These are phyloP conservation scores for Biston stratarius DNA, from an alignment of 2,888 invertebrate genomes.

Conservation along the genomic window DNA sequence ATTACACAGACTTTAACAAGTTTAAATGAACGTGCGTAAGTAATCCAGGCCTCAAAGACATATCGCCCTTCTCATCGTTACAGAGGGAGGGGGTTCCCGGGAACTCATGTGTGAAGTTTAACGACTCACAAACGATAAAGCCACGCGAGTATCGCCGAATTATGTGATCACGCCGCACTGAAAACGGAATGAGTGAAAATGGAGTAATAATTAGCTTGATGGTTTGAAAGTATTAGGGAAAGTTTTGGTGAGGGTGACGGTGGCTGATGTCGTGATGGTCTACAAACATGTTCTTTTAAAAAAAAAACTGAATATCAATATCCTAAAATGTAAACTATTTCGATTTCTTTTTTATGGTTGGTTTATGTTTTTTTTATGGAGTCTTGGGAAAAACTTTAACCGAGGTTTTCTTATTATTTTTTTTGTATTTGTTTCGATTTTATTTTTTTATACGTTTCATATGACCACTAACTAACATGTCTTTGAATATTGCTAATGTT, in stretches of 20 bases:
- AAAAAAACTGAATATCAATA: too few species aligned
- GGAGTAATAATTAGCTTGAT: conserved; percentile 40
- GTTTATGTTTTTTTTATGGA: too few species aligned
- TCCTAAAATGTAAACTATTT: too few species aligned
- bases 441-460: too few species aligned
- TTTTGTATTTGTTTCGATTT: too few species aligned
- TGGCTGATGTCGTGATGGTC: not conserved
- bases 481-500: too few species aligned
- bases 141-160: conserved; percentile 44
- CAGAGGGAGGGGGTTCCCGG: conserved; percentile 27
- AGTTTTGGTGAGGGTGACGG: not conserved
- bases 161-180: conserved; percentile 43
- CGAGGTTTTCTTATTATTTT: too few species aligned
- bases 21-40: conserved; percentile 25
- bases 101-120: conserved; percentile 49
- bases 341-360: too few species aligned
- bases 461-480: too few species aligned
- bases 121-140: conserved; percentile 46
- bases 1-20: conserved; percentile 16
- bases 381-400: too few species aligned
- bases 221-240: conserved; percentile 28
- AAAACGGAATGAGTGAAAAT: conserved; percentile 39
- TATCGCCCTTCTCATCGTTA: conserved; percentile 34
- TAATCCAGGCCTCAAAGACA: conserved; percentile 29
- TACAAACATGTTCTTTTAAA: too few species aligned